Evolutionary conservation across 53 echinoderm and acorn worm genomes (phyloP).

Genomic region (Hippasteria phrygiana): DNA sequence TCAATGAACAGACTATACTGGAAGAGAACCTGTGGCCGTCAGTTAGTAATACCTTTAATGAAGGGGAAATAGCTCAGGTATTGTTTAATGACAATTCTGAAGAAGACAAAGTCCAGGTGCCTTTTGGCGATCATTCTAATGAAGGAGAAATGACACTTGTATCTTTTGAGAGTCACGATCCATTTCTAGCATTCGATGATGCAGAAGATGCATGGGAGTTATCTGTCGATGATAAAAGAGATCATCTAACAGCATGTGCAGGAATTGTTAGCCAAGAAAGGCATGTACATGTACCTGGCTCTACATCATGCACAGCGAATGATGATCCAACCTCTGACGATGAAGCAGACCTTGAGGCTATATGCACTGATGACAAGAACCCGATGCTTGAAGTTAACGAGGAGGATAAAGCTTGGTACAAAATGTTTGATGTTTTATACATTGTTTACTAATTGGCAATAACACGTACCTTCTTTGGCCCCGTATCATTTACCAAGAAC

Average conservation of each 20-base stretch:
- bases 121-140: too few species aligned
- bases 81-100: too few species aligned
- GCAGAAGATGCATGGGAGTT: neutral
- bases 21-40: too few species aligned
- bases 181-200: neutral
- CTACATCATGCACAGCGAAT: neutral
- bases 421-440: neutral
- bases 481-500: too few species aligned
- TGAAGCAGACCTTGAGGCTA: neutral
- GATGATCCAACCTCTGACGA: neutral
- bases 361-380: neutral
- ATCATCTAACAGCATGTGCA: neutral
- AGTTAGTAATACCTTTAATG: too few species aligned
- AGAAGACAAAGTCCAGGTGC: too few species aligned
- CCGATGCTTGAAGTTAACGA: neutral
- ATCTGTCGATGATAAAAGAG: neutral
- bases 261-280: neutral
- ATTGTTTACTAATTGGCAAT: too few species aligned
- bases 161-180: too few species aligned
- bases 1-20: neutral
- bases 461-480: too few species aligned
- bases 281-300: neutral
- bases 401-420: neutral
- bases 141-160: too few species aligned
- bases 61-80: too few species aligned